These are phyloP conservation scores for Hirtodrosophila histrioides DNA, from an alignment of 2,888 invertebrate species.

Conservation along the genomic window DNA sequence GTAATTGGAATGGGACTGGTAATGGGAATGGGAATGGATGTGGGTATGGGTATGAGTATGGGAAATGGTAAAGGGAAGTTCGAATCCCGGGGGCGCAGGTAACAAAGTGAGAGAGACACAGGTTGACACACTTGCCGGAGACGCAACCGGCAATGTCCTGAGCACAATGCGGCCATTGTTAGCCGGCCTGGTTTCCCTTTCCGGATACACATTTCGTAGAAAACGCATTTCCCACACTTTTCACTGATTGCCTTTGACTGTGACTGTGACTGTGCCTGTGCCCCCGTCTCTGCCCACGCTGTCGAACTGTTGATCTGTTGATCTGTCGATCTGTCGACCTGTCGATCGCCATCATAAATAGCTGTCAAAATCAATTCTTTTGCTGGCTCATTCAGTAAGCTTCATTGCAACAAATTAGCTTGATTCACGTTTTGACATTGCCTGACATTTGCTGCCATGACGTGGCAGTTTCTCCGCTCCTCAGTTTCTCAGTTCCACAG, in stretches of 20 bases:
- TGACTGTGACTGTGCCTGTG: neutral
- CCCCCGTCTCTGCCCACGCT: constrained; percentile 52
- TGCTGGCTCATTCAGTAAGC: constrained; percentile 54
- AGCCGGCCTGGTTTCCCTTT: constrained; percentile 24
- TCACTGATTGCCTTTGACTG: constrained; percentile 4
- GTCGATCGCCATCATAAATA: constrained; percentile 64
- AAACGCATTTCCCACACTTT: constrained; percentile 75
- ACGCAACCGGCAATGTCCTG: constrained; percentile 58
- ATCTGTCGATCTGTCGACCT: constrained; percentile 43
- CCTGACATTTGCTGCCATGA: constrained; percentile 43
- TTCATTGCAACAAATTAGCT: constrained; percentile 74
- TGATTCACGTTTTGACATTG: constrained; percentile 56
- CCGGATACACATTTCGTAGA: constrained; percentile 58
- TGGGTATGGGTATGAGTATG: constrained; percentile 1
- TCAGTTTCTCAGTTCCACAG: neutral
- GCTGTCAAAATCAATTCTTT: constrained; percentile 67
- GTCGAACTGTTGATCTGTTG: constrained; percentile 26
- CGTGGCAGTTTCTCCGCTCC: constrained; percentile 38
- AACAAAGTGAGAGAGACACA: constrained; percentile 11
- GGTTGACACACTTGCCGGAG: constrained; percentile 59
- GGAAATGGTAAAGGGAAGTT: constrained; percentile 20
- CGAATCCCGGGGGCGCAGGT: constrained; percentile 21
- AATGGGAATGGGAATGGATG: constrained; percentile 2
- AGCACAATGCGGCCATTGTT: constrained; percentile 62
- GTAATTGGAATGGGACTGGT: neutral